These are phyloP conservation scores for Oreohelix idahoensis DNA, from an alignment of 1,140 invertebrate genomes.

Conservation along the genomic window DNA sequence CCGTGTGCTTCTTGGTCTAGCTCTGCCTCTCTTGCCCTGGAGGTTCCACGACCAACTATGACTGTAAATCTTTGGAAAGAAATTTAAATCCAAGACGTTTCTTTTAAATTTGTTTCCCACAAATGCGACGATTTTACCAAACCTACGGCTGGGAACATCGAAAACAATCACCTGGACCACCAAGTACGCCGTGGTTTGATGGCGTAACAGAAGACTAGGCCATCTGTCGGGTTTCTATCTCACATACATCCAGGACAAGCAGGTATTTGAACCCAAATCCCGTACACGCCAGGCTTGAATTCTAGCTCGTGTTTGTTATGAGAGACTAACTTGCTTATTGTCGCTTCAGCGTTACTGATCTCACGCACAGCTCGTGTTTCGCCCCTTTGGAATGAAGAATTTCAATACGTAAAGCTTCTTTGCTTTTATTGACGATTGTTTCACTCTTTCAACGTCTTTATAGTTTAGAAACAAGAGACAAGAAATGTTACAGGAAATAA, in stretches of 20 bases:
- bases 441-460: neutral
- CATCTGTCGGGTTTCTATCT: neutral
- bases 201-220: neutral
- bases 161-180: too few relatives aligned
- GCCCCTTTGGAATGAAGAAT: neutral
- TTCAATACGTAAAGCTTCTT: neutral
- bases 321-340: neutral
- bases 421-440: neutral
- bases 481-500: conserved; percentile 4
- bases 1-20: too few relatives aligned
- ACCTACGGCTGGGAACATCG: too few relatives aligned
- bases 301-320: neutral
- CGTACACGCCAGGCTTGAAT: neutral
- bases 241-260: neutral
- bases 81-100: too few relatives aligned
- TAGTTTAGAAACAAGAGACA: neutral
- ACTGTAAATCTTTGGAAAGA: too few relatives aligned
- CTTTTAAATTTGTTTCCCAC: too few relatives aligned
- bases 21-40: too few relatives aligned
- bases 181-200: neutral
- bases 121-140: too few relatives aligned
- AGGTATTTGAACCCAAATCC: conserved; percentile 12
- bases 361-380: neutral
- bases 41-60: too few relatives aligned
- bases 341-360: neutral